Conservation (phyloP, 2,888 invertebrate genomes). For the Tenthredo distinguenda region DNA sequence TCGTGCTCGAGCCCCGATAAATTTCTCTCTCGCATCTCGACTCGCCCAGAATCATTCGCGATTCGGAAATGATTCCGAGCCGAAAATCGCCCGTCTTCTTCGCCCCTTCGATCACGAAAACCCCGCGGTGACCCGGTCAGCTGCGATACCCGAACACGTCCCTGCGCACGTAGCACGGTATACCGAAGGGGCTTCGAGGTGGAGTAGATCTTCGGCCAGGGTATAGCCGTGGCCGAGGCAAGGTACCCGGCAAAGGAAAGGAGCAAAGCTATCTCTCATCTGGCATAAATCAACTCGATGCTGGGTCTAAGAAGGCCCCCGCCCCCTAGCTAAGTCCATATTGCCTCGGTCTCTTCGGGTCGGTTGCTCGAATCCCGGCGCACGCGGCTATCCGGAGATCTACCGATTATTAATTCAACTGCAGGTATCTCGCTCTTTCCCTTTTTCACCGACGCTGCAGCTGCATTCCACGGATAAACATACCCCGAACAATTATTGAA, state of each 20-base stretch:
- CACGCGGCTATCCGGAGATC: conserved; percentile 70
- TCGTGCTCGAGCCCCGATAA: neutral
- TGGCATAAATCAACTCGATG: conserved; percentile 77
- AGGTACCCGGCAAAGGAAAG: conserved; percentile 66
- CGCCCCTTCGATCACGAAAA: neutral
- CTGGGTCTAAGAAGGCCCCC: conserved; percentile 71
- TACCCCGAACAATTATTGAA: conserved; percentile 24
- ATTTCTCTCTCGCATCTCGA: neutral
- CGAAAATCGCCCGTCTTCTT: neutral
- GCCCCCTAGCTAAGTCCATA: conserved; percentile 71
- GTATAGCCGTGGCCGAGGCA: conserved; percentile 59
- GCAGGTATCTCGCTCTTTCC: conserved; percentile 58
- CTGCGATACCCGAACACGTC: conserved; percentile 42
- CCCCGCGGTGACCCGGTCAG: neutral
- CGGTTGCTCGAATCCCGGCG: conserved; percentile 48
- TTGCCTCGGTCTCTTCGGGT: conserved; percentile 64
- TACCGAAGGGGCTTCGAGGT: conserved; percentile 61
- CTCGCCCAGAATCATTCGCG: too few species aligned
- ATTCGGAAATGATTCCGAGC: neutral
- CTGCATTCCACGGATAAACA: conserved; percentile 43
- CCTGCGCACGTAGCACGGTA: conserved; percentile 57
- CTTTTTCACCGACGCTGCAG: conserved; percentile 49
- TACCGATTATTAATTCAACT: conserved; percentile 76
- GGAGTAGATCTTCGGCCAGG: conserved; percentile 52
- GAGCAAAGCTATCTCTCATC: conserved; percentile 75